Evolutionary conservation across 92 coral and sea anemone species (phyloP), one percentile per base, ranked within the genome.

Genomic region (Anthopleura xanthogrammica): DNA sequence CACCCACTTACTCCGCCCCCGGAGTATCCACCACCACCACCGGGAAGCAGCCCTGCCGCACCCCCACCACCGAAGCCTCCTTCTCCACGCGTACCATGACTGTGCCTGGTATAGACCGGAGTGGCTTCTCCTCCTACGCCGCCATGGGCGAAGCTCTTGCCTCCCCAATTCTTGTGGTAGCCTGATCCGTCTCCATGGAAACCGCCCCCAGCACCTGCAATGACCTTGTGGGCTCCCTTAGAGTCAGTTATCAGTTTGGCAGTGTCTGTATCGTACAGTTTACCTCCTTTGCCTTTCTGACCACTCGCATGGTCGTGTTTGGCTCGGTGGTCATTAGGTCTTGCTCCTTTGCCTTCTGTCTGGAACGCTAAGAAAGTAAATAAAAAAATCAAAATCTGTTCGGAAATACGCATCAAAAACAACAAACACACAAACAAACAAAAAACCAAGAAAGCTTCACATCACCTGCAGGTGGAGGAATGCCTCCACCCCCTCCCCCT

Each of bases 11-110:
- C 98, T 42, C 96, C 95, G 4, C 98, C 98, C 36, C 98, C 98
- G 12, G 93, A 94, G 86, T 90, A 95, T 39, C 98, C 98, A 19
- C 98, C 98, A 19, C 98, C 98, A 16, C 89, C 98, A 4, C 98
- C 98, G 20, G 98, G 95, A 65, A 95, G 87, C 76, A 95, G 85
- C 16, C 98, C 95, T n/a, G 95, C 95, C 11, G 98, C 95, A 29
- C 98, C 98, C 56, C 98, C 98, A 60, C 98, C 98, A 54, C 98
- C 98, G 66, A 95, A 95, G 14, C 98, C 98, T 72, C 98, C 98
- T 66, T 85, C 93, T 75, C 96, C 92, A 57, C 80, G 74, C 13
- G 83, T 87, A 16, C 94, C 95, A 78, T 95, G 95, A 5, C 60
- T 40, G 76, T 85, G 83, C 62, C 17, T 72, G 39, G 78, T 68